These are phyloP conservation scores for Chelonia mydas DNA, from an alignment of 2,797 vertebrate species.

Conservation along the genomic window DNA sequence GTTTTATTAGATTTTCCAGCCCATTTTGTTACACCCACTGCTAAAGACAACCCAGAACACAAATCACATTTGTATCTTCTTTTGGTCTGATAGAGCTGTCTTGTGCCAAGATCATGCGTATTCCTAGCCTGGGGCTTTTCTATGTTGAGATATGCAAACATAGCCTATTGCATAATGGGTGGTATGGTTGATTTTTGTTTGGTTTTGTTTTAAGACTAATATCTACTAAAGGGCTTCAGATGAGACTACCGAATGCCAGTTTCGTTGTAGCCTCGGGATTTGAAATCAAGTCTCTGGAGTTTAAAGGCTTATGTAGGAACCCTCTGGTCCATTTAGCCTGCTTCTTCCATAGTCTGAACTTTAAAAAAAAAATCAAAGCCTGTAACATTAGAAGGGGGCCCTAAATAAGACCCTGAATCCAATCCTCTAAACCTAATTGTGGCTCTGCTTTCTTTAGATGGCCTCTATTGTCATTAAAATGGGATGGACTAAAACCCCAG, in stretches of 20 bases:
- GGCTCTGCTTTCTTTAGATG: neutral
- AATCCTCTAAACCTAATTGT: neutral
- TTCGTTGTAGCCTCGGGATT: neutral
- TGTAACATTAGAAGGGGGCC: neutral
- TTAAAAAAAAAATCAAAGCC: neutral
- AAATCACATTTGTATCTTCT: constrained; percentile 12
- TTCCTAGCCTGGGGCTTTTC: constrained; percentile 6
- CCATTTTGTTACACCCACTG: constrained; percentile 11
- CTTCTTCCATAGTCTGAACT: neutral
- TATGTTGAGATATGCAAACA: neutral
- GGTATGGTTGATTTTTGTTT: neutral
- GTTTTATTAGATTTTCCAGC: constrained; percentile 22
- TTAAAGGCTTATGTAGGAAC: neutral
- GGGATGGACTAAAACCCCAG: neutral
- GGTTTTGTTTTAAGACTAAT: neutral
- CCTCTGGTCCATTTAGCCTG: neutral
- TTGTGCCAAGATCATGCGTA: neutral
- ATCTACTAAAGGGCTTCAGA: neutral
- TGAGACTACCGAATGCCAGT: neutral
- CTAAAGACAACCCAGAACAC: constrained; percentile 27
- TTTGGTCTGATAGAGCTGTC: constrained; percentile 28
- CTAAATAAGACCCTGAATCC: neutral
- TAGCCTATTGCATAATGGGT: neutral
- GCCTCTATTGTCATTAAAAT: neutral
- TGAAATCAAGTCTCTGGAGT: neutral